Conservation (phyloP, 2,113 vertebrate genomes). For the Bujurquina vittata region DNA sequence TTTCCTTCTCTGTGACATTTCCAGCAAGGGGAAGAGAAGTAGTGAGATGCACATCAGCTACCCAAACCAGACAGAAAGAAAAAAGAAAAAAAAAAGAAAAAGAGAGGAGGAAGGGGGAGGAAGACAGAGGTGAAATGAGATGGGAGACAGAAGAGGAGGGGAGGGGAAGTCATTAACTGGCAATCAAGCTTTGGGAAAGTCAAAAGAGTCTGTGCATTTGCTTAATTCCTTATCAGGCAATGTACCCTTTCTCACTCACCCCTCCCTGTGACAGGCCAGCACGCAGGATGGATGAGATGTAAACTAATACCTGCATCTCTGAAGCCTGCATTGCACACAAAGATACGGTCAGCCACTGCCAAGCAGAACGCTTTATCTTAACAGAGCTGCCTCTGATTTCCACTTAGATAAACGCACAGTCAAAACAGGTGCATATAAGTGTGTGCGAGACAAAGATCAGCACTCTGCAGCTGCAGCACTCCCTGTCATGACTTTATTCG, state of each 20-base stretch:
- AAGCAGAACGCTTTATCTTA: constrained; percentile 22
- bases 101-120: not conserved
- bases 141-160: not conserved
- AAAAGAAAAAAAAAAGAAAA: not conserved
- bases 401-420: constrained; percentile 16
- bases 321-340: not conserved
- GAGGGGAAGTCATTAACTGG: constrained; percentile 47
- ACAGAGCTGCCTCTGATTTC: constrained; percentile 28
- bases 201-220: constrained; percentile 47
- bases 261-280: constrained; percentile 49
- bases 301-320: constrained; percentile 57
- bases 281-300: constrained; percentile 56
- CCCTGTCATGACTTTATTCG: constrained; percentile 15
- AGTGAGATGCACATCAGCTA: constrained; percentile 27
- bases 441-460: constrained; percentile 27
- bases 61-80: constrained; percentile 20
- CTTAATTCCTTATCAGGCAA: constrained; percentile 67
- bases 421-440: constrained; percentile 50
- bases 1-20: constrained; percentile 40
- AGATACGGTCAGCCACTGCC: not conserved
- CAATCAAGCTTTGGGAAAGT: constrained; percentile 51
- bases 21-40: constrained; percentile 22
- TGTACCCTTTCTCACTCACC: constrained; percentile 47
- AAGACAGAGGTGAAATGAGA: not conserved
- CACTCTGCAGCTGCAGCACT: constrained; percentile 29